A percentile compares a stretch with the other conserved stretches of the same genome.
Evolutionary conservation across 1,140 invertebrate genomes (phyloP).

Genomic region (Eriosoma lanigerum): DNA sequence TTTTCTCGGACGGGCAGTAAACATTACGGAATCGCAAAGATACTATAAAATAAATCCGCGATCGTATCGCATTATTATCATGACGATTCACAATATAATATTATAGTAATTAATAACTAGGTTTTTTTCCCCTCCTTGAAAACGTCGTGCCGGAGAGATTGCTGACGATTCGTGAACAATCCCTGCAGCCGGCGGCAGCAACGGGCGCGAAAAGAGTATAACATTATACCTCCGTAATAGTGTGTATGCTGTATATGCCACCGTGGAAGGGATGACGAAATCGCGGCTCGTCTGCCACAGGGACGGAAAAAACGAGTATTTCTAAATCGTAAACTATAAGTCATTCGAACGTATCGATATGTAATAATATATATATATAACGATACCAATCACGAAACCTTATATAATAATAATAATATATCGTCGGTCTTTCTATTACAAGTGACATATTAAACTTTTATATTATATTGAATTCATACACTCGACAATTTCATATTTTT

Average conservation of each 20-base stretch:
- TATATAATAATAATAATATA: not conserved
- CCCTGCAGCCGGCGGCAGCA: not conserved
- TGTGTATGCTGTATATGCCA: not conserved
- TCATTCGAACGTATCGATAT: constrained; percentile 11
- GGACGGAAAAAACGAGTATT: not conserved
- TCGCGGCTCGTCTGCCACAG: not conserved
- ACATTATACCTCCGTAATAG: not conserved
- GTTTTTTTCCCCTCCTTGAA: not conserved
- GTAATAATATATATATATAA: constrained; percentile 9
- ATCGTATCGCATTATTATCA: not conserved
- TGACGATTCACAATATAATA: not conserved
- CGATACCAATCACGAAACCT: not conserved
- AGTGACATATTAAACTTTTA: constrained; percentile 43
- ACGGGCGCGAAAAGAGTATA: no score
- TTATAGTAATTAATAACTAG: no score
- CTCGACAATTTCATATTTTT: not conserved
- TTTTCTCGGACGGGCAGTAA: not conserved
- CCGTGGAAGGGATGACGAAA: not conserved
- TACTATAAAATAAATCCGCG: no score
- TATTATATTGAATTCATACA: constrained; percentile 35
- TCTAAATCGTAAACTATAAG: constrained; percentile 44
- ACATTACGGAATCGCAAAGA: not conserved
- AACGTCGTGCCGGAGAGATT: constrained; percentile 16
- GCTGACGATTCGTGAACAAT: not conserved
- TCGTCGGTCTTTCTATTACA: constrained; percentile 20